These are phyloP conservation scores for Polypedilum vanderplanki DNA, from an alignment of 1,140 invertebrate species.

Conservation along the genomic window DNA sequence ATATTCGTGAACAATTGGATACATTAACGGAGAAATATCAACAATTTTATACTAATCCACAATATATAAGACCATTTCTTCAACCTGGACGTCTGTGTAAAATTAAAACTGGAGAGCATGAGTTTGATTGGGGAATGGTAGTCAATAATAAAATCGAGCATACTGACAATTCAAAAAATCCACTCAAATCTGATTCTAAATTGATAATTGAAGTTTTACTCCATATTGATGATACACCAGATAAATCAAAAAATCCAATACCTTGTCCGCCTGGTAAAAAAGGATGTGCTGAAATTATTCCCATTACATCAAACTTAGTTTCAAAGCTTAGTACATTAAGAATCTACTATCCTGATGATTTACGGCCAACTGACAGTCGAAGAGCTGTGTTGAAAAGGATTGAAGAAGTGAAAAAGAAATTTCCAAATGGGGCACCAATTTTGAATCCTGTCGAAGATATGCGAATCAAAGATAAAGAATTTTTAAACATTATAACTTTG, in stretches of 20 bases:
- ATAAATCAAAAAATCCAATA: slow-evolving; percentile 53
- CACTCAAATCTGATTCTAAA: slow-evolving; percentile 49
- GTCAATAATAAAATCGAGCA: slow-evolving; percentile 80
- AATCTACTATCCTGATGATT: slow-evolving; percentile 84
- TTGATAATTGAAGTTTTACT: slow-evolving; percentile 79
- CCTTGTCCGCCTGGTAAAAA: slow-evolving; percentile 57
- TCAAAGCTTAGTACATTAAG: slow-evolving; percentile 83
- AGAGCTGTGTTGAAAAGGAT: slow-evolving; percentile 81
- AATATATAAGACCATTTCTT: slow-evolving; percentile 87
- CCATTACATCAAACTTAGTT: slow-evolving; percentile 74
- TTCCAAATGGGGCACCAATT: slow-evolving; percentile 75
- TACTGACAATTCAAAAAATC: slow-evolving; percentile 47
- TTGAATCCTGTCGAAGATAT: slow-evolving; percentile 94
- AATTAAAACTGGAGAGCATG: slow-evolving; percentile 69
- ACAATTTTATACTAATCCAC: slow-evolving; percentile 72
- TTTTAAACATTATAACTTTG: slow-evolving; percentile 71
- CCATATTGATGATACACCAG: slow-evolving; percentile 58
- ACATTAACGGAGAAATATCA: slow-evolving; percentile 66
- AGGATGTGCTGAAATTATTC: slow-evolving; percentile 85
- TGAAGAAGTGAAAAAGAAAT: slow-evolving; percentile 83
- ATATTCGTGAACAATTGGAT: slow-evolving; percentile 74
- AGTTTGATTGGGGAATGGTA: slow-evolving; percentile 94
- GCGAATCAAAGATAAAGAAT: slow-evolving; percentile 80
- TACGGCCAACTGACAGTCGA: slow-evolving; percentile 74
- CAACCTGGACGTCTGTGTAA: slow-evolving; percentile 89